phyloP scores from a whole-genome alignment of 1,140 invertebrate genomes.

The Heliconius eleuchia region DNA sequence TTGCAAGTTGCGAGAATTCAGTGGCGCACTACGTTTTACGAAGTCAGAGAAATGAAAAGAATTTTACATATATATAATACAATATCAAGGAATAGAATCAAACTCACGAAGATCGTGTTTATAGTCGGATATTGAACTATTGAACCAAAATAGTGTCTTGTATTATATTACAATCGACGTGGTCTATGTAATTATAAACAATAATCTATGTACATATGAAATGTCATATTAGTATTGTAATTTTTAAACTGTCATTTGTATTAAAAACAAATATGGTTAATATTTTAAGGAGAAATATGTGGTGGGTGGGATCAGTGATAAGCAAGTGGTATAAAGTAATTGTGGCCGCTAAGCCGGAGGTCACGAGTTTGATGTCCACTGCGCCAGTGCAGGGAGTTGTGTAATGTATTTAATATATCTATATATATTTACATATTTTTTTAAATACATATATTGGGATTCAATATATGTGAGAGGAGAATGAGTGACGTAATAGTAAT shows the following conservation, averaged over 20 bases:
- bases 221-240: neutral
- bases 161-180: too few species aligned
- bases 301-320: slow-evolving; percentile 8
- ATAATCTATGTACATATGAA: neutral
- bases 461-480: too few species aligned
- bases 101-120: too few species aligned
- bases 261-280: neutral
- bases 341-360: neutral
- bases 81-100: too few species aligned
- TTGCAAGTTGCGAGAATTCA: too few species aligned
- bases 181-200: neutral
- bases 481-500: too few species aligned
- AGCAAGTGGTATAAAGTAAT: neutral
- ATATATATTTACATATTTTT: neutral
- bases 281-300: slow-evolving; percentile 1
- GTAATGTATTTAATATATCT: neutral
- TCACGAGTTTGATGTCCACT: neutral
- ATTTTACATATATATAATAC: too few species aligned
- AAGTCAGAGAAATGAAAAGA: too few species aligned
- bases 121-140: too few species aligned
- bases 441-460: too few species aligned
- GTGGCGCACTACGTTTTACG: too few species aligned
- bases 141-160: too few species aligned
- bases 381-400: neutral
- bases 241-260: slow-evolving; percentile 12